Evolutionary conservation across 2,797 vertebrate species (phyloP), one percentile per base, ranked within the genome.

Genomic region (Etheostoma perlongum): DNA sequence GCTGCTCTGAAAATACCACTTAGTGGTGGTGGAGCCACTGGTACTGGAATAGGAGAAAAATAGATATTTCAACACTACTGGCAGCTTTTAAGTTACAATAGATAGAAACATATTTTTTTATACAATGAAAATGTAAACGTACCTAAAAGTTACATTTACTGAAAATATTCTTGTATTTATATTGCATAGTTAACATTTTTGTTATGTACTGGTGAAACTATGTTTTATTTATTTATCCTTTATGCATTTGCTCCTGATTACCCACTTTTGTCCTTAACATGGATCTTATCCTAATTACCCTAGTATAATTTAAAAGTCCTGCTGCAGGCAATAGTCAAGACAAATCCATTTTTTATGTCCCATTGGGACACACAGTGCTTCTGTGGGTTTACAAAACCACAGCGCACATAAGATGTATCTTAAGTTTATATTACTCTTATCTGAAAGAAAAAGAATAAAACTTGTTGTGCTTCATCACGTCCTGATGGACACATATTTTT

Each of bases 331-430:
- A 14, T 13, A 63, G 62, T 77, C 23, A 21, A 61, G 13, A 49
- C 48, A 30, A 64, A 84, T 80, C 65, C 42, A 71, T 74, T 42
- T 70, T 70, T 63, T 59, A 8, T 54, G 40, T 61, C 55, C 57
- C 46, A 21, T 1, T 2, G 42, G 73, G 47, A 54, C 14, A n/a
- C 51, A 12, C 12, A 55, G 51, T 33, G 64, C 40, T 57, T 36
- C 8, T 27, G 12, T 68, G n/a, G 19, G 8, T 65, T 53, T 48
- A 30, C 4, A 46, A 46, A 61, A 40, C 11, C 12, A 36, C 33
- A 52, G 13, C 57, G 57, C 73, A 65, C 6, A 65, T 44, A 51
- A 16, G 21, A 49, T 7, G 2, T 12, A 16, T 36, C 16, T 12
- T 36, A 11, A 14, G 4, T 33, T 53, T 19, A 15, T 12, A 44